Percentiles rank a stretch among this genome's conserved stretches.
Evolutionary conservation across 2,797 vertebrate species (phyloP).

Genomic region (Enteromius thamalakanensis): DNA sequence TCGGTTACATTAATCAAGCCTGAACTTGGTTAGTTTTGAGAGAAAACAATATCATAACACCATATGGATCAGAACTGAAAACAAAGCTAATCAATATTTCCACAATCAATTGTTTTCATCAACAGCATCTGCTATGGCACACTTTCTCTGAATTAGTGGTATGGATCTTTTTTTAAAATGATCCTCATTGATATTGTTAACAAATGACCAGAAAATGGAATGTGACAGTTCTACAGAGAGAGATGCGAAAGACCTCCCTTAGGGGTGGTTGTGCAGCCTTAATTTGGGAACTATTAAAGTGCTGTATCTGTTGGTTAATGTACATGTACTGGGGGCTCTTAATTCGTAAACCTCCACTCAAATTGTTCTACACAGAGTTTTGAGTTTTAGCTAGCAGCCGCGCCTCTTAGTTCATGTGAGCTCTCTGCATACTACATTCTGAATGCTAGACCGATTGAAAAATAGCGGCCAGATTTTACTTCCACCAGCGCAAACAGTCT

Average conservation of each 20-base stretch:
- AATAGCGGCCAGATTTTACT: neutral
- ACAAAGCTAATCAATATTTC: constrained; percentile 61
- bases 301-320: constrained; percentile 58
- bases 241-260: constrained; percentile 47
- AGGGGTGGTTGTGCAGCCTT: constrained; percentile 52
- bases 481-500: neutral
- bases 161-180: constrained; percentile 61
- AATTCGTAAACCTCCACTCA: constrained; percentile 52
- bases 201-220: constrained; percentile 64
- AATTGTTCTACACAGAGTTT: constrained; percentile 59
- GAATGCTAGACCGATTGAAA: neutral
- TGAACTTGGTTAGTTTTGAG: constrained; percentile 40
- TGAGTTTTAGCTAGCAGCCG: constrained; percentile 20
- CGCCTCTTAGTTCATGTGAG: neutral
- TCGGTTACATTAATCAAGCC: constrained; percentile 41
- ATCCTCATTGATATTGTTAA: constrained; percentile 60
- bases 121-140: constrained; percentile 59
- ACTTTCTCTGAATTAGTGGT: constrained; percentile 60
- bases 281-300: constrained; percentile 61
- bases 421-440: neutral
- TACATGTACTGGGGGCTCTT: constrained; percentile 53
- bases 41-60: constrained; percentile 47
- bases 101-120: constrained; percentile 62
- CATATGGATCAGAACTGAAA: constrained; percentile 58
- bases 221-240: constrained; percentile 58